Percentiles rank a stretch among this genome's conserved stretches.
phyloP scores from a whole-genome alignment of 2,888 invertebrate genomes.

The Pimpla rufipes region DNA sequence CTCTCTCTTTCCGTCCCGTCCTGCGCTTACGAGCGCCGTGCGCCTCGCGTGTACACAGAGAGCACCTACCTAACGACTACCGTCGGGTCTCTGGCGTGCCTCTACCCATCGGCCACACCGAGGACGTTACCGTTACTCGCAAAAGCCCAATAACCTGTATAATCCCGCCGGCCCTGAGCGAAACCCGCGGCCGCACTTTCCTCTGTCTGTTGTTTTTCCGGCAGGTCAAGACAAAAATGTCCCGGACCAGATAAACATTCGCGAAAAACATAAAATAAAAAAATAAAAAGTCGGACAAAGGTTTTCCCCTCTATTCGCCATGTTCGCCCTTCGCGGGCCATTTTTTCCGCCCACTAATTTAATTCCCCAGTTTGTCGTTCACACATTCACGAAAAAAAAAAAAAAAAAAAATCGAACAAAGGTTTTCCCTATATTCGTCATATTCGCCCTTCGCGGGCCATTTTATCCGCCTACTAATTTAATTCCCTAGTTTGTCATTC shows the following conservation, averaged over 20 bases:
- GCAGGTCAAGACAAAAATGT: background rate
- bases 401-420: too few species aligned
- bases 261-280: background rate
- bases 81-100: conserved; percentile 35
- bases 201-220: background rate
- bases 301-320: background rate
- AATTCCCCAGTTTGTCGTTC: too few species aligned
- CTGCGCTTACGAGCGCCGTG: conserved; percentile 30
- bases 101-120: background rate
- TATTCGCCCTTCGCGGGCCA: too few species aligned
- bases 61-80: background rate
- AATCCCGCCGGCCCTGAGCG: conserved; percentile 8
- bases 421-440: too few species aligned
- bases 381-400: too few species aligned
- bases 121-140: conserved; percentile 32
- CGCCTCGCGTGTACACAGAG: background rate
- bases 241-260: background rate
- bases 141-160: conserved; percentile 26
- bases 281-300: conserved; percentile 26
- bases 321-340: too few species aligned
- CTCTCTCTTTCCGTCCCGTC: conserved; percentile 55
- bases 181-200: background rate
- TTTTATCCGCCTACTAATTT: too few species aligned
- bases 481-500: too few species aligned
- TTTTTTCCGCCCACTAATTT: background rate